Evolutionary conservation across 2,888 invertebrate genomes (phyloP).

Genomic region (Empis livida): DNA sequence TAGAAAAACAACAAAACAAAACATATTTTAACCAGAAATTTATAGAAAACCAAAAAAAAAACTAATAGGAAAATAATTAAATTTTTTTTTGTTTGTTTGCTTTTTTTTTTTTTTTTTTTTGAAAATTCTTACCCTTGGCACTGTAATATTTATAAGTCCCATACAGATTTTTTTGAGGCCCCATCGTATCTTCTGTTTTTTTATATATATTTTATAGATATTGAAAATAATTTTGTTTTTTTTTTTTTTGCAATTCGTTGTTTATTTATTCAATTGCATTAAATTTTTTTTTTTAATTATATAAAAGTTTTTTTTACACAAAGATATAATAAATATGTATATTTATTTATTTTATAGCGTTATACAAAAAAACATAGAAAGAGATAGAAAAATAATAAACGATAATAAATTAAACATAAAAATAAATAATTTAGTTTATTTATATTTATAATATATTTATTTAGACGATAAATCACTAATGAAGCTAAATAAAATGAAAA

Average conservation of each 20-base stretch:
- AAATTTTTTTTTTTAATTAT: too few relatives aligned
- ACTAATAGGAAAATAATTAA: conserved; percentile 3
- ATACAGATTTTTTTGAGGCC: conserved; percentile 40
- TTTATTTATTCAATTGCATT: too few relatives aligned
- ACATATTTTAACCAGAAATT: neutral
- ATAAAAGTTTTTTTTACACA: too few relatives aligned
- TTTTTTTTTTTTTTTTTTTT: conserved; percentile 6
- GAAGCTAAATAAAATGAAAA: too few relatives aligned
- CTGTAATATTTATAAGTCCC: conserved; percentile 38
- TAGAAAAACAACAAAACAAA: neutral
- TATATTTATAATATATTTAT: too few relatives aligned
- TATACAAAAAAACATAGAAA: too few relatives aligned
- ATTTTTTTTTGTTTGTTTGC: neutral
- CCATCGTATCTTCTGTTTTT: conserved; percentile 33
- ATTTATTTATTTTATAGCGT: too few relatives aligned
- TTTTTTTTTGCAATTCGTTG: neutral
- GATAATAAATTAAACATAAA: too few relatives aligned
- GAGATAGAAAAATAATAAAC: too few relatives aligned
- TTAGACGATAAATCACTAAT: too few relatives aligned
- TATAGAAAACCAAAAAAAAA: conserved; percentile 3
- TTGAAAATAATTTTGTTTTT: neutral
- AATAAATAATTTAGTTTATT: too few relatives aligned
- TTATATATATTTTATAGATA: conserved; percentile 1
- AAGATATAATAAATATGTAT: too few relatives aligned
- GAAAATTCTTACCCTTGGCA: conserved; percentile 36